These are phyloP conservation scores for Acanthosepion lycidas DNA, from an alignment of 2,888 invertebrate species.

Conservation along the genomic window DNA sequence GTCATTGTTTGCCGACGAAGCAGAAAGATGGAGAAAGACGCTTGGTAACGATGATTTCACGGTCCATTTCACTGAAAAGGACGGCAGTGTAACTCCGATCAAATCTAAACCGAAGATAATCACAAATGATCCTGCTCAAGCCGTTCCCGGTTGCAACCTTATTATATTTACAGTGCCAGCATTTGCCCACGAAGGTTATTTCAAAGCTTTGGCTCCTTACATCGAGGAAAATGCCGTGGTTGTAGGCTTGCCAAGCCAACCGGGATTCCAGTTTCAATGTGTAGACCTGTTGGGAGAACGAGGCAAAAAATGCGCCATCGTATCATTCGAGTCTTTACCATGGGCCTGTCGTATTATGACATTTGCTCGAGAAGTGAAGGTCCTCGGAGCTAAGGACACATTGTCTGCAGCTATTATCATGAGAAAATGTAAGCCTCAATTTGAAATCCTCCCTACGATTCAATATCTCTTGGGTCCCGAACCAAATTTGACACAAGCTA, in stretches of 20 bases:
- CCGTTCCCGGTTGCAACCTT: conserved; percentile 59
- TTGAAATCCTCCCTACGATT: conserved; percentile 54
- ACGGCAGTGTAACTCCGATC: conserved; percentile 49
- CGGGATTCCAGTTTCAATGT: conserved; percentile 65
- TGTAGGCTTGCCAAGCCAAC: conserved; percentile 65
- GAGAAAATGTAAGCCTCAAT: conserved; percentile 51
- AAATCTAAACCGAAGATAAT: conserved; percentile 59
- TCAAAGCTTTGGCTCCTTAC: conserved; percentile 58
- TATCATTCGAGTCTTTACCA: conserved; percentile 63
- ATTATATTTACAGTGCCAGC: conserved; percentile 66
- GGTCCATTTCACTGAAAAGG: conserved; percentile 51
- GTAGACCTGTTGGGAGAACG: conserved; percentile 56
- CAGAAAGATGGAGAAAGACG: conserved; percentile 59
- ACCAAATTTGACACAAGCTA: conserved; percentile 56
- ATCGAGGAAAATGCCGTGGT: conserved; percentile 61
- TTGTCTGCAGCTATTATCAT: conserved; percentile 57
- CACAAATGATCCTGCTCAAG: conserved; percentile 60
- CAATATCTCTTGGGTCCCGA: conserved; percentile 59
- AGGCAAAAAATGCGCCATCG: conserved; percentile 55
- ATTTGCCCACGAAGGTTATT: conserved; percentile 66
- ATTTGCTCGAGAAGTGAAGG: conserved; percentile 60
- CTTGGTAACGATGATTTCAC: conserved; percentile 54
- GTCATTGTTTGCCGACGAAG: conserved; percentile 63
- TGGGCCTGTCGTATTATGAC: conserved; percentile 66
- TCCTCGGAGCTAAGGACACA: conserved; percentile 61